Percentiles rank a stretch among this genome's conserved stretches.
Evolutionary conservation across 2,888 invertebrate genomes (phyloP).

Genomic region (Andrena dorsata): DNA sequence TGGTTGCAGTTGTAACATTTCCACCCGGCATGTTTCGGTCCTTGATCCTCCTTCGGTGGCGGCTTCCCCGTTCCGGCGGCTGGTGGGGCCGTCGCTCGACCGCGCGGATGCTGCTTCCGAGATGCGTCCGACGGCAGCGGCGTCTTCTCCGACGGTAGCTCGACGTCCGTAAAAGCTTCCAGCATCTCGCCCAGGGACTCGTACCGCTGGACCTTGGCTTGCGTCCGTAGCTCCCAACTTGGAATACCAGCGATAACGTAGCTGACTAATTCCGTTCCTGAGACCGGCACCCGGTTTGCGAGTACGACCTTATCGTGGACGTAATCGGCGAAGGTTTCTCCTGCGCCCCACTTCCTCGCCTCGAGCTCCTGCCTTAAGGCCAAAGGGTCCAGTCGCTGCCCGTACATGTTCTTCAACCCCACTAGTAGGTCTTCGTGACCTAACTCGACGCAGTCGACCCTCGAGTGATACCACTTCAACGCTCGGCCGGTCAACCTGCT

Average conservation of each 20-base stretch:
- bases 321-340: neutral
- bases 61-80: neutral
- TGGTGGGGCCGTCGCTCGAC: neutral
- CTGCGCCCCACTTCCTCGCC: neutral
- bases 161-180: neutral
- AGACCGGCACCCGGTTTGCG: neutral
- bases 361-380: neutral
- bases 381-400: neutral
- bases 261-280: neutral
- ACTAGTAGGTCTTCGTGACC: neutral
- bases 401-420: neutral
- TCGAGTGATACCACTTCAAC: neutral
- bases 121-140: neutral
- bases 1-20: slow-evolving; percentile 1
- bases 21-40: neutral
- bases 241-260: neutral
- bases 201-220: neutral
- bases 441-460: slow-evolving; percentile 1
- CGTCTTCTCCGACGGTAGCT: neutral
- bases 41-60: neutral
- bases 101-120: neutral
- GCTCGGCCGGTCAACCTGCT: neutral
- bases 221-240: neutral
- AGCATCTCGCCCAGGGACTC: neutral
- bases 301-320: neutral